phyloP scores from a whole-genome alignment of 2,797 vertebrate species.

The Gobionotothen gibberifrons region DNA sequence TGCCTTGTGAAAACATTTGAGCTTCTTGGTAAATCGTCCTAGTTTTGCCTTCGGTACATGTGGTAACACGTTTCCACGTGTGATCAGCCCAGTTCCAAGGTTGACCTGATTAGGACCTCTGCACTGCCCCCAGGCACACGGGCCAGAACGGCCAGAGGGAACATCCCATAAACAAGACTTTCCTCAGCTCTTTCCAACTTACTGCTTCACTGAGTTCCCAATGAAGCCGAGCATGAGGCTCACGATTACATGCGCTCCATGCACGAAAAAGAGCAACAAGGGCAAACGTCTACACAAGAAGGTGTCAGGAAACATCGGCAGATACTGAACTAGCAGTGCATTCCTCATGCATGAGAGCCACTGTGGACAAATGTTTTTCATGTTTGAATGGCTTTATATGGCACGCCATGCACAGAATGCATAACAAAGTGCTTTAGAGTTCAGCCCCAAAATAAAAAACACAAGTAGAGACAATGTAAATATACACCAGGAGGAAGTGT shows the following conservation, averaged over 20 bases:
- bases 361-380: neutral
- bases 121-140: neutral
- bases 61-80: neutral
- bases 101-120: slow-evolving; percentile 12
- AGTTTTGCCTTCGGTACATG: neutral
- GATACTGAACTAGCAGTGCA: slow-evolving; percentile 4
- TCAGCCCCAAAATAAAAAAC: too few relatives aligned
- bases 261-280: slow-evolving; percentile 26
- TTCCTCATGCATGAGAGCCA: slow-evolving; percentile 23
- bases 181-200: slow-evolving; percentile 36
- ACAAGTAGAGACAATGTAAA: too few relatives aligned
- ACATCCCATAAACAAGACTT: slow-evolving; percentile 42
- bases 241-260: slow-evolving; percentile 27
- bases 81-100: slow-evolving; percentile 27
- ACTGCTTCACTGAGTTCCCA: slow-evolving; percentile 39
- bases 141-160: slow-evolving; percentile 27
- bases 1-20: slow-evolving; percentile 34
- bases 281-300: slow-evolving; percentile 1
- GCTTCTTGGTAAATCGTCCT: slow-evolving; percentile 5
- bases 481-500: too few relatives aligned
- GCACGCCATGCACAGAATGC: too few relatives aligned
- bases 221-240: slow-evolving; percentile 36
- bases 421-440: too few relatives aligned
- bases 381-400: too few relatives aligned
- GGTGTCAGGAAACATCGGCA: neutral